Base-by-base conservation (phyloP, 2,888 invertebrate genomes). In the Agrochola circellaris region DNA sequence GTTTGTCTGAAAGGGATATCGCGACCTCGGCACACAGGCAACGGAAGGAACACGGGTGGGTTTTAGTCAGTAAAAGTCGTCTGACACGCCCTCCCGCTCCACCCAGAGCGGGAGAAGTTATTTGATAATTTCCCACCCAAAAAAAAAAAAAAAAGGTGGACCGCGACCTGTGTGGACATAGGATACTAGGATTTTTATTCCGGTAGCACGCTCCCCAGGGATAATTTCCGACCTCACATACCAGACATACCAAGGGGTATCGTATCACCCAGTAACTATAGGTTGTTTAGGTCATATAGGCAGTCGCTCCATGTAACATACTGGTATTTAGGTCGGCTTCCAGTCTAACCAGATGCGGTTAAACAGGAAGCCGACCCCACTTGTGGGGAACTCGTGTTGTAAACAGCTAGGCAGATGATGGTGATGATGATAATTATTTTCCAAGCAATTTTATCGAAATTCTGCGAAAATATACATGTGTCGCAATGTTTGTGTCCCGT, bases 361-460 rank as follows among this genome's bases (percentile, higher is more conserved):
- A 34, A 6, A 23, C 38, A 38, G 26, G 20, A 26, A 45, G 11
- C 11, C n/a, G 17, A n/a, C 9, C 8, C 17, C n/a, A 42, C 9
- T n/a, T 26, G n/a, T n/a, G 6, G n/a, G 2, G 9, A 38, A 17
- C 42, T 64, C 15, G 8, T 62, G 23, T 62, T 34, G 23, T 8
- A 17, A n/a, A 64, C 17, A 64, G n/a, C 38, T 17, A n/a, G 38
- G 8, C 4, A 38, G 34, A 62, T 62, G n/a, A 62, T 62, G n/a
- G n/a, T 26, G 11, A 20, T 20, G 62, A 8, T 15, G 38, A 8
- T n/a, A n/a, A 45, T 45, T 45, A 51, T 17, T 42, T n/a, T n/a
- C 9, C 38, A 65, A 65, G 17, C 11, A 30, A 45, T 51, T 51
- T 2, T 30, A 56, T 17, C 42, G 51, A 54, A 81, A 58, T 73